Base-by-base conservation (phyloP, 2,113 vertebrate species). In the Henicopernis longicauda region DNA sequence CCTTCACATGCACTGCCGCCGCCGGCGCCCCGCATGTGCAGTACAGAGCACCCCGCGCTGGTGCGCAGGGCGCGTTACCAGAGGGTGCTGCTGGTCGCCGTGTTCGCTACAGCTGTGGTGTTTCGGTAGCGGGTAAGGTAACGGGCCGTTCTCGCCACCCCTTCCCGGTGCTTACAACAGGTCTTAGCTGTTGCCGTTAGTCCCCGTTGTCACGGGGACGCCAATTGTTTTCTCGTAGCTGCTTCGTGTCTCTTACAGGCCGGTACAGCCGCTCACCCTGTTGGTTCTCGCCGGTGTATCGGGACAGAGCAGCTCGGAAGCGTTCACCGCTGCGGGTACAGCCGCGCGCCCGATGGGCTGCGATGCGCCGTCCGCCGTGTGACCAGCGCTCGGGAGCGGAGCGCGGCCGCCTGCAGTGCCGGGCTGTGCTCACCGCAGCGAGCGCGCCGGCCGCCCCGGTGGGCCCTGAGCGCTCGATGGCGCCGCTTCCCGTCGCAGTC, bases 51-150 rank as follows among this genome's bases (percentile, higher is more conserved):
- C 34, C 21, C 21, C 14, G 15, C 10, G 7, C n/a, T 11, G n/a
- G 23, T 4, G 59, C 59, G 16, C 11, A 11, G 9, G 11, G 34
- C 3, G n/a, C 10, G 7, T 17, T 7, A 5, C 21, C 0, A 3
- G 7, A 18, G 26, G 27, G 8, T 14, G 6, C 16, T 1, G 61
- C 36, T 40, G 18, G 2, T 3, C 27, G 38, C 12, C 12, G 27
- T 13, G 38, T 20, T 7, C 17, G 38, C 26, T 13, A 38, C 29
- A 1, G 42, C 29, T 10, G 50, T 3, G 29, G 29, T 2, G 29
- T 15, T 11, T 32, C 29, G 10, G 29, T 32, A 32, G 63, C 10
- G 10, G 29, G 29, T 32, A 2, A 32, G 29, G 29, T 44, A 22
- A 32, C 29, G 19, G 40, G 19, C 29, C 20, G 42, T 22, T 11